Percentiles rank a stretch among this genome's conserved stretches.
Evolutionary conservation across 2,113 vertebrate genomes (phyloP).

Genomic region (Spermophilus dauricus): DNA sequence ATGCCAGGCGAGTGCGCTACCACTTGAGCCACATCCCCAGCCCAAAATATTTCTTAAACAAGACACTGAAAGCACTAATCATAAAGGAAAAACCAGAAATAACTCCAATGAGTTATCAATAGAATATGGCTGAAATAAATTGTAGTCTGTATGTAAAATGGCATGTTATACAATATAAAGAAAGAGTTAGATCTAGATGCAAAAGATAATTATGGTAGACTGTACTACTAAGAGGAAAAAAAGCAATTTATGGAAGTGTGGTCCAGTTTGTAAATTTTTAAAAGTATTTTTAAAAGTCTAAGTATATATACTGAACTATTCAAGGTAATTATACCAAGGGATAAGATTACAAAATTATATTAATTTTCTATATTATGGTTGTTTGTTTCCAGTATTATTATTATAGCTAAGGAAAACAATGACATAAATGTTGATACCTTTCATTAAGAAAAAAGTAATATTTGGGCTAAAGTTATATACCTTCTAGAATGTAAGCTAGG

Average conservation of each 20-base stretch:
- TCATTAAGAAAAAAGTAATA: conserved; percentile 21
- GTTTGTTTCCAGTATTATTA: conserved; percentile 18
- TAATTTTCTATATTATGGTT: conserved; percentile 31
- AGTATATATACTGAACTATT: conserved; percentile 15
- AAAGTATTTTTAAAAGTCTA: neutral
- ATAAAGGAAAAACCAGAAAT: conserved; percentile 36
- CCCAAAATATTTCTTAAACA: neutral
- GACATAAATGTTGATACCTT: conserved; percentile 9
- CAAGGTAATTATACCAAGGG: neutral
- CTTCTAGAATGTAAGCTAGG: neutral
- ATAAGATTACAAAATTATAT: neutral
- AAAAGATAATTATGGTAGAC: neutral
- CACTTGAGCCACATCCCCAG: too few species aligned
- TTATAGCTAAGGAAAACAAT: neutral
- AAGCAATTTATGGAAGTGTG: neutral
- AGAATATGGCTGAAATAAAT: conserved; percentile 36
- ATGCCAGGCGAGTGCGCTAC: too few species aligned
- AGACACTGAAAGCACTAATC: neutral
- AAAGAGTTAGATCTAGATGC: neutral
- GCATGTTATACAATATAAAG: neutral
- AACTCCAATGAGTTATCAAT: neutral
- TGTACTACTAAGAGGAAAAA: neutral
- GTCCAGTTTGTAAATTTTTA: neutral
- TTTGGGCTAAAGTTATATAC: neutral
- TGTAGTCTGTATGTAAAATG: neutral